Base-by-base conservation (phyloP, 2,113 vertebrate genomes). In the Syngnathoides biaculeatus region DNA sequence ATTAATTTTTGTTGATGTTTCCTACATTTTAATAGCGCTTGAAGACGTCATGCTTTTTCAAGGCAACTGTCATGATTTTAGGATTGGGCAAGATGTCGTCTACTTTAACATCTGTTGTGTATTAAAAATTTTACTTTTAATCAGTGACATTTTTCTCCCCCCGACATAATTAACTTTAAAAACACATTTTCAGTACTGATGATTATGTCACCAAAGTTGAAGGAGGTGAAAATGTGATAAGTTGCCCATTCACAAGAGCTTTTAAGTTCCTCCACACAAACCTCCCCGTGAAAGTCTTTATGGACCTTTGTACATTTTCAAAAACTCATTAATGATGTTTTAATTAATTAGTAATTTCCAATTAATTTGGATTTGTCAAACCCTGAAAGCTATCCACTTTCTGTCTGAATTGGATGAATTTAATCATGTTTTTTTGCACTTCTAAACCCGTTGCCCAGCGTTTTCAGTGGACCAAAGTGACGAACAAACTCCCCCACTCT, bases 401-500 rank as follows among this genome's bases (percentile, higher is more conserved):
- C 12, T 19, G 6, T 6, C 15, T 15, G 30, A 27, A 30, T 57
- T 17, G 30, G 6, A 57, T 17, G 55, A 57, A 57, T 57, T 57
- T 57, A 15, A 17, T 57, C 1, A 30, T 56, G 15, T 30, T 57
- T 55, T 35, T 55, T 55, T 22, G 22, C 52, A 24, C 22, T 55
- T 55, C 22, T 55, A 26, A 55, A 55, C 52, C 5, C 52, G 22
- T 24, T 55, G 24, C 52, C 11, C 22, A 12, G 13, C 22, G 26
- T 24, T 55, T 30, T 57, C 55, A 57, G 26, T 9, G 6, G 55
- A 24, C 64, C 45, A 1, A 50, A 72, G 67, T 66, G 40, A 63
- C 72, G 38, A 66, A 57, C 68, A 68, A 72, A 56, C 30, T 71
- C 61, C 64, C 57, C 19, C 27, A 48, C 61, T 42, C 8, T 26